Evolutionary conservation across 2,888 invertebrate species (phyloP), one percentile per base, ranked within the genome.

Genomic region (Petrophora chlorosata): DNA sequence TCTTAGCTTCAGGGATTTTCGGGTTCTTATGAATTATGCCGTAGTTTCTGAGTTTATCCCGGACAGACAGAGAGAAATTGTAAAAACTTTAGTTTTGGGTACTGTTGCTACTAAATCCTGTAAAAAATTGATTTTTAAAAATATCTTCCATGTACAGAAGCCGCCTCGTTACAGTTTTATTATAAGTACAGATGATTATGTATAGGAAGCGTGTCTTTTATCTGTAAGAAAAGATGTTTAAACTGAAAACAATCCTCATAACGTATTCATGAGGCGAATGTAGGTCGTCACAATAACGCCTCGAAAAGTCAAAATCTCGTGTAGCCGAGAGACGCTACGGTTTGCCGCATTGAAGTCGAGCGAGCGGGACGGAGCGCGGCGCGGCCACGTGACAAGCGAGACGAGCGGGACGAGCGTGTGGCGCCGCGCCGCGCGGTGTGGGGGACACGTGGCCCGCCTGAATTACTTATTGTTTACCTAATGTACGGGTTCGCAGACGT

Each of bases 331-430:
- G 71, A 74, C 76, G 76, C 73, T 49, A 61, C 76, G 72, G 70
- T 73, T 85, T 90, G 85, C 85, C 88, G 90, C 89, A 89, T 75
- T 87, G 82, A 80, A 43, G 47, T 30, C 35, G 69, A 67, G 65
- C 41, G 76, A 78, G 70, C 52, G 77, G 65, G 81, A 77, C 61
- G 58, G 74, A 65, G 34, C 25, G 16, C n/a, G 25, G 14, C 13
- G 5, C 4, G 5, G n/a, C 10, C 26, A 15, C 33, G 23, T 5
- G 23, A 3, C 14, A 10, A n/a, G n/a, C n/a, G n/a, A n/a, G n/a
- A n/a, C n/a, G 35, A 16, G 33, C 33, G 9, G 33, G 23, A 42
- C 26, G 8, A 12, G 25, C 13, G 14, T 12, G 12, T 4, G 5
- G 30, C 23, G 16, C 33, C 13, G 14, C 26, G 12, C 10, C n/a